phyloP scores from a whole-genome alignment of 2,113 vertebrate species.

The Mus musculus region DNA sequence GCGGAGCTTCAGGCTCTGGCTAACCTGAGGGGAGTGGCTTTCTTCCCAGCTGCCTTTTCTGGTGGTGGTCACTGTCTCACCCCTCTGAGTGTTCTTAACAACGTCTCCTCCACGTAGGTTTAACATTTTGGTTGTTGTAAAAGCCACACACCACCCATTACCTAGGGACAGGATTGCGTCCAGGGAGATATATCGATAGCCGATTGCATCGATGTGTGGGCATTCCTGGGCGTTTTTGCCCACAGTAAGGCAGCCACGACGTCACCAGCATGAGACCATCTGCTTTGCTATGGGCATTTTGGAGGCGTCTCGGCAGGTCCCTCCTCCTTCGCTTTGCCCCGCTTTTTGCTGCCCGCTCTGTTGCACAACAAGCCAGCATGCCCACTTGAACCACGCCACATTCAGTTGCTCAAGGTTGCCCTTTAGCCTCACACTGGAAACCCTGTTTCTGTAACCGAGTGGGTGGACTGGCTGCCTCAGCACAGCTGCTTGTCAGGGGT shows the following conservation, averaged over 20 bases:
- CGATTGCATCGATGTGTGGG: not conserved
- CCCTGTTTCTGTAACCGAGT: not conserved
- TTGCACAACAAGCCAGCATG: not conserved
- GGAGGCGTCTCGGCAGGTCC: not conserved
- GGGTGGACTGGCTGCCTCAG: fast-evolving
- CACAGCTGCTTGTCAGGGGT: not conserved
- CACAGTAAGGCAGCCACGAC: not conserved
- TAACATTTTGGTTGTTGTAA: not conserved
- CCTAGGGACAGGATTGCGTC: not conserved
- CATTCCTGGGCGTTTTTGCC: not conserved
- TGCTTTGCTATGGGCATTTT: not conserved
- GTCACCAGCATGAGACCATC: not conserved
- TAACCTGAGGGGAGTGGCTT: fast-evolving
- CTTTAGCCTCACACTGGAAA: fast-evolving
- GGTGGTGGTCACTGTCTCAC: not conserved
- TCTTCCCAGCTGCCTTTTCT: not conserved
- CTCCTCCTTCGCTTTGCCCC: not conserved
- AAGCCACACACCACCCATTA: not conserved
- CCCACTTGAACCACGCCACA: fast-evolving
- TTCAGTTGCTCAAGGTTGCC: not conserved
- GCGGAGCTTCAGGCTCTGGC: too few species aligned
- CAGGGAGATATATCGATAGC: not conserved
- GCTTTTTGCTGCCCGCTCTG: not conserved
- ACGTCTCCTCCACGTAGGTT: not conserved
- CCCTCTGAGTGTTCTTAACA: too few species aligned